Conservation (phyloP, 2,888 invertebrate species). For the Sesia bembeciformis region DNA sequence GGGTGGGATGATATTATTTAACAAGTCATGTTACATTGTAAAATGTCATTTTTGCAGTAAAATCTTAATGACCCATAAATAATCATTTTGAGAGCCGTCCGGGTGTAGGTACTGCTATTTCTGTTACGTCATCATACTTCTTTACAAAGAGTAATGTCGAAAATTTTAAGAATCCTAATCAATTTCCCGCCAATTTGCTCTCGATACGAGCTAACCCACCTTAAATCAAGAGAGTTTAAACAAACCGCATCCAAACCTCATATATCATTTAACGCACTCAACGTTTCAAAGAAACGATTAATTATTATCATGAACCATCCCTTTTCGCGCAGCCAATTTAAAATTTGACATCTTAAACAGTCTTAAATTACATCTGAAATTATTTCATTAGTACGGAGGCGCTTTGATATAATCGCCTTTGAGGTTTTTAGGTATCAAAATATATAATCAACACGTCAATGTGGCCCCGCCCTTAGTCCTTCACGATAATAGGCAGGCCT, state of each 20-base stretch:
- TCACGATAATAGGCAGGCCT: constrained; percentile 59
- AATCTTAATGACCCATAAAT: no score
- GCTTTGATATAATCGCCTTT: constrained; percentile 28
- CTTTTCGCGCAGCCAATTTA: constrained; percentile 72
- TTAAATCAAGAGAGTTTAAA: not conserved
- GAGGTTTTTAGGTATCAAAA: constrained; percentile 48
- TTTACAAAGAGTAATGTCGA: no score
- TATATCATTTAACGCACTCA: constrained; percentile 46
- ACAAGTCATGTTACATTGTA: no score
- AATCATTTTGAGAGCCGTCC: no score
- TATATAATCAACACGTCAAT: constrained; percentile 65
- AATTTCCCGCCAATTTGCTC: no score
- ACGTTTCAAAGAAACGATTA: constrained; percentile 58
- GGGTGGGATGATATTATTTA: no score
- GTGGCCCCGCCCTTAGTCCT: constrained; percentile 52
- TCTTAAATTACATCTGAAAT: constrained; percentile 69
- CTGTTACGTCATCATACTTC: no score
- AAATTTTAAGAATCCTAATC: no score
- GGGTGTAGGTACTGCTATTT: no score
- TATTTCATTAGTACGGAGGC: constrained; percentile 64
- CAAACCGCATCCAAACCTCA: constrained; percentile 15
- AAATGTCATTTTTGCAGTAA: no score
- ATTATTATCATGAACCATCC: constrained; percentile 64
- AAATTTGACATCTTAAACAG: constrained; percentile 74
- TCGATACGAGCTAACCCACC: not conserved